Evolutionary conservation across 2,797 vertebrate species (phyloP), one percentile per base, ranked within the genome.

Genomic region (Hyperoplus immaculatus): DNA sequence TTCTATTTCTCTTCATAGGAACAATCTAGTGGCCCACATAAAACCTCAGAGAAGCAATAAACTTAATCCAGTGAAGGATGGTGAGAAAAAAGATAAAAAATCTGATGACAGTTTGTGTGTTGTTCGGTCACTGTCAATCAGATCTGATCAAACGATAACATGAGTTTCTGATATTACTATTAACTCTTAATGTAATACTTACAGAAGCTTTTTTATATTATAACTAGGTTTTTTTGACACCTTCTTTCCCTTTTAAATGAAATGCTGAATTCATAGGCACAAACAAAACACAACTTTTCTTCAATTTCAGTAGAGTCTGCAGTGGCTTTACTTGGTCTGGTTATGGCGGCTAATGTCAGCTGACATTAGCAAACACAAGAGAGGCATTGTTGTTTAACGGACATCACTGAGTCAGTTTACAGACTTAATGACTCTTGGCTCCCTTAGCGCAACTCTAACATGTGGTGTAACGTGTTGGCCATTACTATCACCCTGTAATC

Each of bases 1-100:
- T 69, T 75, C 49, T 69, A 21, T 78, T 74, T 77, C 8, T 45
- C 43, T 65, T 60, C 38, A 56, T 42, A 46, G 56, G 59, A 3
- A 74, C 45, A 60, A 72, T 72, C 18, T n/a, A 75, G 13, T 43
- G 50, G 21, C 60, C 67, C 49, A 75, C 13, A 49, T 43, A 29
- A 59, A 76, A 16, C 47, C 49, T 45, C n/a, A 2, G 18, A 56
- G 47, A 47, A 64, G 36, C 54, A 6, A 38, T 38, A 62, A 62
- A 50, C 15, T 3, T 39, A 55, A 49, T 38, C 18, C 38, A 61
- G 47, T 18, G 10, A 4, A 10, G 18, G 11, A 61, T n/a, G 18
- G 7, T 6, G 15, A 41, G 42, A 1, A 43, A 64, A 53, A 54
- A 50, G 10, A n/a, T 29, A 50, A 51, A 69, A 8, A 18, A 14